Conservation (phyloP, 2,888 invertebrate genomes). For the Perizoma affinitatum region DNA sequence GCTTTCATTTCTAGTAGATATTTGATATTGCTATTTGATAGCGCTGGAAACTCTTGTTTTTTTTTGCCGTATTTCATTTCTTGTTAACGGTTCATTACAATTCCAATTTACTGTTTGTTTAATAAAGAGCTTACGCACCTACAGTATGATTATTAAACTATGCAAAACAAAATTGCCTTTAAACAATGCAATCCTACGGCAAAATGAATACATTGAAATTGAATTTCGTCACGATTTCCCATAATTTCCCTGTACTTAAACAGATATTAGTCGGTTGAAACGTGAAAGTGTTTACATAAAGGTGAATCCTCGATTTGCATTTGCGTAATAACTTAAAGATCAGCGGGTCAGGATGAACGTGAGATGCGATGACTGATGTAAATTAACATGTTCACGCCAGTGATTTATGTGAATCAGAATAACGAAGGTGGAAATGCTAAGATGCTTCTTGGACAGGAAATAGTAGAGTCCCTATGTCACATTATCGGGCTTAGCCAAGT, state of each 20-base stretch:
- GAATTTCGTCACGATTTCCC: constrained; percentile 42
- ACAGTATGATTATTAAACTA: constrained; percentile 17
- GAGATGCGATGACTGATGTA: constrained; percentile 49
- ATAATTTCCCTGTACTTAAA: constrained; percentile 46
- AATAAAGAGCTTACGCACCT: constrained; percentile 9
- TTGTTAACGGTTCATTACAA: too few species aligned
- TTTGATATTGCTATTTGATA: too few species aligned
- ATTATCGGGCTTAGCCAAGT: not conserved
- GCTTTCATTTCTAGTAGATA: too few species aligned
- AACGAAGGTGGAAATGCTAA: constrained; percentile 11
- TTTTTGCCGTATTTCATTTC: too few species aligned
- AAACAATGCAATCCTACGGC: constrained; percentile 19
- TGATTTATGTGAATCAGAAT: constrained; percentile 36
- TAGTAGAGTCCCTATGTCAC: too few species aligned
- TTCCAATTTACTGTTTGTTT: not conserved
- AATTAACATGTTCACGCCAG: constrained; percentile 45
- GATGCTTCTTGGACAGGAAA: not conserved
- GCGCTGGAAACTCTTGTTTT: too few species aligned
- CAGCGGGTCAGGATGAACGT: constrained; percentile 60
- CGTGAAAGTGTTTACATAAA: constrained; percentile 78
- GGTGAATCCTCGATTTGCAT: constrained; percentile 72
- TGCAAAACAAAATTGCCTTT: constrained; percentile 20
- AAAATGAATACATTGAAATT: constrained; percentile 32
- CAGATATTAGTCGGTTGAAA: constrained; percentile 49
- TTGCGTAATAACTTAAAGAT: constrained; percentile 73